phyloP scores from a whole-genome alignment of 2,113 vertebrate species.

The Verasper variegatus region DNA sequence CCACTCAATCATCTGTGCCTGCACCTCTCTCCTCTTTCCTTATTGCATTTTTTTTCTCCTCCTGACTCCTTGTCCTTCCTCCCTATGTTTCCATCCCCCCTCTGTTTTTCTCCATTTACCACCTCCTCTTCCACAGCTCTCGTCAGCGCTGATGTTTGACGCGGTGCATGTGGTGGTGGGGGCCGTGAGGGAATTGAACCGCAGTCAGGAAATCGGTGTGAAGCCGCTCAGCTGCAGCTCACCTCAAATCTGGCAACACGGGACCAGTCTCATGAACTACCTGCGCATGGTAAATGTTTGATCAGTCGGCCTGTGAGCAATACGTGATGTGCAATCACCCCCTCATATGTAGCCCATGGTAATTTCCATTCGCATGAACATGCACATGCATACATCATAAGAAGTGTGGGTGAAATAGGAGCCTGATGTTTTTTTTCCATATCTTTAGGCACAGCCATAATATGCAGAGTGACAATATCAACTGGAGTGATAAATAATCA shows the following conservation, averaged over 20 bases:
- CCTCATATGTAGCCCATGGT: neutral
- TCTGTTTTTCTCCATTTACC: neutral
- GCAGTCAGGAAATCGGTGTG: slow-evolving; percentile 94
- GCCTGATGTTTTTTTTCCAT: neutral
- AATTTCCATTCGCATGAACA: neutral
- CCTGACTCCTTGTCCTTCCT: slow-evolving; percentile 25
- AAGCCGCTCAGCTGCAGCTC: slow-evolving; percentile 92
- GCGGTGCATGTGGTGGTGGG: slow-evolving; percentile 95
- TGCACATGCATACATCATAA: slow-evolving; percentile 12
- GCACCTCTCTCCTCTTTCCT: slow-evolving; percentile 29
- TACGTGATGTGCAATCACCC: slow-evolving; percentile 7
- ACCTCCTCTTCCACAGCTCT: slow-evolving; percentile 81
- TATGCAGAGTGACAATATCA: neutral
- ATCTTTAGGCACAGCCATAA: neutral
- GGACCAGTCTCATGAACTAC: slow-evolving; percentile 87
- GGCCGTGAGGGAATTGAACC: slow-evolving; percentile 91
- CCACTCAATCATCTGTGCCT: slow-evolving; percentile 44
- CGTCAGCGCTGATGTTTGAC: slow-evolving; percentile 93
- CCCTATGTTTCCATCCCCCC: slow-evolving; percentile 3
- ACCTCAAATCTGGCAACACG: slow-evolving; percentile 93
- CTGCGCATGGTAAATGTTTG: slow-evolving; percentile 66
- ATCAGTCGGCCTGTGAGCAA: slow-evolving; percentile 9
- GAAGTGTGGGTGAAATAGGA: neutral
- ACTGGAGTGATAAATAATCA: neutral
- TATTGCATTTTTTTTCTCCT: slow-evolving; percentile 23